phyloP scores from a whole-genome alignment of 1,140 invertebrate species.

The Eurytemora carolleeae region DNA sequence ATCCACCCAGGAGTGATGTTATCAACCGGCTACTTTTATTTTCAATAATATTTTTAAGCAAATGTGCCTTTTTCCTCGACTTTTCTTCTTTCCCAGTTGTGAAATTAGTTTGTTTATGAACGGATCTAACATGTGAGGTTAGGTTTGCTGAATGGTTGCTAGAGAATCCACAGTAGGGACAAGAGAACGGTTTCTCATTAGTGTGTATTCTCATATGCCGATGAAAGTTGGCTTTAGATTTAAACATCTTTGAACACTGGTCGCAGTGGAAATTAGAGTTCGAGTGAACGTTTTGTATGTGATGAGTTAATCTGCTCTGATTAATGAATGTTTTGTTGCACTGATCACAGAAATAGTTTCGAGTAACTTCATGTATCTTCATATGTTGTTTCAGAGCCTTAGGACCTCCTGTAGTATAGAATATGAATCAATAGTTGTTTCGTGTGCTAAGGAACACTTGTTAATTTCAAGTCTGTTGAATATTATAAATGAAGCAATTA shows the following conservation, averaged over 20 bases:
- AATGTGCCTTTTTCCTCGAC: not conserved
- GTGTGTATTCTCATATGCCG: not conserved
- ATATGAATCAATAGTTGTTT: too few species aligned
- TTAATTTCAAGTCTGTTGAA: too few species aligned
- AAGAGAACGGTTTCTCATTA: not conserved
- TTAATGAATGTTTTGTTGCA: not conserved
- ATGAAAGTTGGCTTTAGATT: not conserved
- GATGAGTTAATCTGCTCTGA: not conserved
- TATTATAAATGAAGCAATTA: too few species aligned
- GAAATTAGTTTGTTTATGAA: not conserved
- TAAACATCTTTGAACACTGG: not conserved
- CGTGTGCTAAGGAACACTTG: too few species aligned
- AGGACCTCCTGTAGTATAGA: not conserved
- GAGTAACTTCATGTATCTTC: not conserved
- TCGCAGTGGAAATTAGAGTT: not conserved
- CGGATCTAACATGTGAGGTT: not conserved
- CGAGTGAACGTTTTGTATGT: not conserved
- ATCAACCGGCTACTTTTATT: too few species aligned
- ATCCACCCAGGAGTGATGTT: too few species aligned
- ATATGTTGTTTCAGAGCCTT: not conserved
- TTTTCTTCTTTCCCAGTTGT: not conserved
- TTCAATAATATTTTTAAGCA: too few species aligned
- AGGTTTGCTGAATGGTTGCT: not conserved
- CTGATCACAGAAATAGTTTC: not conserved
- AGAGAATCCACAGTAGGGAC: not conserved